phyloP scores from a whole-genome alignment of 2,113 vertebrate species.

The Cnemophilus loriae region DNA sequence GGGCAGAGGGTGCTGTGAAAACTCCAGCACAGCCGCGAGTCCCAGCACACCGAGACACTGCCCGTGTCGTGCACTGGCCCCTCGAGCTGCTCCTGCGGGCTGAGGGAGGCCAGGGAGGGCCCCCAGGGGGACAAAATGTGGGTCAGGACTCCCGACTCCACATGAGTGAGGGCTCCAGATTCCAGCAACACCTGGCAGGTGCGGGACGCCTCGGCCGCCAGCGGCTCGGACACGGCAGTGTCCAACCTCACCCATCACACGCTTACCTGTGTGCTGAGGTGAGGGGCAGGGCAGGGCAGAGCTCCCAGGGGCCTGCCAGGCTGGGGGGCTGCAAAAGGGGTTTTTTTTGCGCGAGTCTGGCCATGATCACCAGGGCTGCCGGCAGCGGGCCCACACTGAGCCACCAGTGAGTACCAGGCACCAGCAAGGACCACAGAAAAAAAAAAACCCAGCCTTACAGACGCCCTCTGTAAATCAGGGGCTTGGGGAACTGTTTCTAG shows the following conservation, averaged over 20 bases:
- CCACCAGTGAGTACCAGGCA: rapidly evolving
- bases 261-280: rapidly evolving
- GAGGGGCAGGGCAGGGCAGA: not conserved
- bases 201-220: not conserved
- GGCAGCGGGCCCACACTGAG: not conserved
- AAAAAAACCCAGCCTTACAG: not conserved
- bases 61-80: not conserved
- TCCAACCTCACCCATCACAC: not conserved
- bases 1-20: not conserved
- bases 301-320: not conserved
- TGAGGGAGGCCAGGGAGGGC: too few relatives aligned
- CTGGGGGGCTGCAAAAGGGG: too few relatives aligned
- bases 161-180: not conserved
- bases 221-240: not conserved
- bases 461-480: not conserved
- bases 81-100: not conserved
- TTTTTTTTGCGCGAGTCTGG: rapidly evolving
- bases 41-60: not conserved
- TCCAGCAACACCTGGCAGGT: not conserved
- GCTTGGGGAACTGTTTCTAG: rapidly evolving
- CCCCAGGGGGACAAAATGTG: rapidly evolving
- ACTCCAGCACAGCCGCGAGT: not conserved
- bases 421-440: not conserved
- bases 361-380: rapidly evolving
- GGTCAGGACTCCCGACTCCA: not conserved